Percentiles rank a stretch among this genome's conserved stretches.
These are phyloP conservation scores for Aegithalos caudatus DNA, from an alignment of 2,113 vertebrate species.

Conservation along the genomic window DNA sequence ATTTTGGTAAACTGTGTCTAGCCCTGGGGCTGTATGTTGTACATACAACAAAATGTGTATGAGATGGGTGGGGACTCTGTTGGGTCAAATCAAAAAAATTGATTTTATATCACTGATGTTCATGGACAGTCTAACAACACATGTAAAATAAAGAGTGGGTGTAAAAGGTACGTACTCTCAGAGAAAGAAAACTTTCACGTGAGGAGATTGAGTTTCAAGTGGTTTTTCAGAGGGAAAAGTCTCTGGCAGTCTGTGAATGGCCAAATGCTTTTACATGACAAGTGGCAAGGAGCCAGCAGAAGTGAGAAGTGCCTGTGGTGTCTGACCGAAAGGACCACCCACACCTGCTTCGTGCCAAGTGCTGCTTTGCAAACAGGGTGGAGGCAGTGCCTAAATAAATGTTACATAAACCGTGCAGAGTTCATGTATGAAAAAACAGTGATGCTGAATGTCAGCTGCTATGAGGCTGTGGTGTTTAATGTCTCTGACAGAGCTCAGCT, in stretches of 20 bases:
- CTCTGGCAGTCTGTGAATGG: neutral
- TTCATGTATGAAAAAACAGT: neutral
- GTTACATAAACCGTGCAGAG: neutral
- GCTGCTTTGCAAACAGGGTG: neutral
- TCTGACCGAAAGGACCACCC: neutral
- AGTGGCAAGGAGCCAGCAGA: neutral
- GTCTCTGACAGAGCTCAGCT: neutral
- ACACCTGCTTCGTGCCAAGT: fast-evolving
- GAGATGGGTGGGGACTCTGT: fast-evolving
- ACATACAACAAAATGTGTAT: neutral
- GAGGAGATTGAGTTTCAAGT: neutral
- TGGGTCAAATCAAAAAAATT: neutral
- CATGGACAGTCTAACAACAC: neutral
- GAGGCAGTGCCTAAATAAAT: neutral
- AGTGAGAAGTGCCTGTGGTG: neutral
- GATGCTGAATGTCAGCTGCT: neutral
- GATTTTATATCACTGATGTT: neutral
- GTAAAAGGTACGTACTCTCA: neutral
- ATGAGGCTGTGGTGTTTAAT: neutral
- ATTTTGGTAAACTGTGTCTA: neutral
- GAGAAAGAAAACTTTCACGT: neutral
- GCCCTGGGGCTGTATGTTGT: neutral
- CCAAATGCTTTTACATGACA: neutral
- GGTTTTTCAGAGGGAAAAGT: neutral
- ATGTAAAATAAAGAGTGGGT: neutral